Conservation (phyloP, 2,888 invertebrate species). For the Cabera pusaria region DNA sequence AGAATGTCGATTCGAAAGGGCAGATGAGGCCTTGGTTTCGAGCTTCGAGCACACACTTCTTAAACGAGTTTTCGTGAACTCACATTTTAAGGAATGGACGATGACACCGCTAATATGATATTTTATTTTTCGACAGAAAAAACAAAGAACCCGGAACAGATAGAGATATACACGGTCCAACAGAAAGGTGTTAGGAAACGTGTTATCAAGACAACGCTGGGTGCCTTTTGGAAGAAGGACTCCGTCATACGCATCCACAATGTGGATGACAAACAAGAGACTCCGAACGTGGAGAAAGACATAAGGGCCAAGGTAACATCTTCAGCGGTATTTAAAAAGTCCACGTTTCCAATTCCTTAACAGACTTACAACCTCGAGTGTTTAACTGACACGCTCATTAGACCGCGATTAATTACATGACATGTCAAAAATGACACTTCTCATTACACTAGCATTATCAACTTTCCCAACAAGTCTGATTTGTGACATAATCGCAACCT, state of each 20-base stretch:
- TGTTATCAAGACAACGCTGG: slow-evolving; percentile 84
- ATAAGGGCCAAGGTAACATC: slow-evolving; percentile 86
- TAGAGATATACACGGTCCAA: slow-evolving; percentile 86
- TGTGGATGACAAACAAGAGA: slow-evolving; percentile 87
- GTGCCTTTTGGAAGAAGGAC: slow-evolving; percentile 87
- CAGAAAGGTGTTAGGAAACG: slow-evolving; percentile 84
- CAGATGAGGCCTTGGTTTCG: slow-evolving; percentile 40
- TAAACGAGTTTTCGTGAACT: slow-evolving; percentile 30
- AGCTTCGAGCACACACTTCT: slow-evolving; percentile 23
- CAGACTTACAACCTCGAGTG: too few relatives aligned
- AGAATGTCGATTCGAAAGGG: slow-evolving; percentile 39
- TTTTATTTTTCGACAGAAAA: slow-evolving; percentile 84
- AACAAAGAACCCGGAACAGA: slow-evolving; percentile 88
- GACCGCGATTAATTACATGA: too few relatives aligned
- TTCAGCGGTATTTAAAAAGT: slow-evolving; percentile 18
- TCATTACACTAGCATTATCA: slow-evolving; percentile 26
- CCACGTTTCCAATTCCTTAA: slow-evolving; percentile 67
- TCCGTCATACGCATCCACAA: slow-evolving; percentile 88
- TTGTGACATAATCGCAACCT: slow-evolving; percentile 40
- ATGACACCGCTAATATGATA: slow-evolving; percentile 18
- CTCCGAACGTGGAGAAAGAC: slow-evolving; percentile 86
- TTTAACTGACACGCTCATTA: too few relatives aligned
- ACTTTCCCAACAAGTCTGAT: slow-evolving; percentile 32
- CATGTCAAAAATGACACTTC: slow-evolving; percentile 17
- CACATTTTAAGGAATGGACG: slow-evolving; percentile 18